Evolutionary conservation across 2,888 invertebrate species (phyloP), one percentile per base, ranked within the genome.

Genomic region (Ophion obscuratus): DNA sequence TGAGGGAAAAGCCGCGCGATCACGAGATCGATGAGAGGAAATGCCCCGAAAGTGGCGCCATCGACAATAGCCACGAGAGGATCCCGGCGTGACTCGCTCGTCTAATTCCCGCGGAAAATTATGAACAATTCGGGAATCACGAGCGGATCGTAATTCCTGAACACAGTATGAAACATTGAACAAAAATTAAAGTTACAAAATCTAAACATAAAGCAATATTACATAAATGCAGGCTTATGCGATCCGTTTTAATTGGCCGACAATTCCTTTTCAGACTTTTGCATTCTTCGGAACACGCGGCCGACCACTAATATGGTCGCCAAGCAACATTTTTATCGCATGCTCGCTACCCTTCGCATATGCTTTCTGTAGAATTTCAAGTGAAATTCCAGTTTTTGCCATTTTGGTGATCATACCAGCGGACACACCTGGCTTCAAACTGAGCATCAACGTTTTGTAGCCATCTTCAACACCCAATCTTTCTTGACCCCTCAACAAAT

Each of bases 361-460:
- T 14, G 73, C 66, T 78, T 78, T 71, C 47, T 66, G 40, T n/a
- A 83, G 44, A 40, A 75, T 53, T 10, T 83, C 77, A 20, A 83
- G 11, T 14, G 83, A 71, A 24, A 83, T 40, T 57, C 78, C 57
- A 71, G 83, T 73, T 64, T 47, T 71, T 36, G 66, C 83, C 68
- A 83, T 70, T 78, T 83, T 83, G 20, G 71, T 66, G 10, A 71
- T 27, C 73, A 83, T 83, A 36, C 83, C 77, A 44, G 73, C 57
- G 17, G 78, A 77, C 17, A 77, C 53, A n/a, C 77, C 83, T 40
- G 64, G 62, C 36, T 76, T 80, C 14, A 77, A 76, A 53, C 53
- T 24, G 6, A 31, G 31, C 47, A 76, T n/a, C 17, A 76, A 24
- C 2, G 44, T 62, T 80, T 71, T 44, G 24, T 70, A 20, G 17